Percentiles rank a stretch among this genome's conserved stretches.
phyloP scores from a whole-genome alignment of 2,888 invertebrate genomes.

The Cryptophagus acutangulus region DNA sequence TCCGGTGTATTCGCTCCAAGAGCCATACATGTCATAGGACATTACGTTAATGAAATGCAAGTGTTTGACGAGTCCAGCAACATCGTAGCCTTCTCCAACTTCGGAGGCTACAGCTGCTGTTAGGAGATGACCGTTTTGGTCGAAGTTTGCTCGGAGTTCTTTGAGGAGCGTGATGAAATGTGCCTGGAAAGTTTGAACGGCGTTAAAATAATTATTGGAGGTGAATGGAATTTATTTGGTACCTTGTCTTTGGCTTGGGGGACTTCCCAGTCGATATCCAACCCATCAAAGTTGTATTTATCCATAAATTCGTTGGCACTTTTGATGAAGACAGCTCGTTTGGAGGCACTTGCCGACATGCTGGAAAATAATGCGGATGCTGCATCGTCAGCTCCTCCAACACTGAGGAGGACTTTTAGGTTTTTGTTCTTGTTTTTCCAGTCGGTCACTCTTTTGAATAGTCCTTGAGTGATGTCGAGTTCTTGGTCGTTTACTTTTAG shows the following conservation, averaged over 20 bases:
- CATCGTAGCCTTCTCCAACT: conserved; percentile 28
- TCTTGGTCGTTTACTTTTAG: conserved; percentile 24
- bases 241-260: conserved; percentile 27
- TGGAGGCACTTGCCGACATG: conserved; percentile 23
- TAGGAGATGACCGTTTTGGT: conserved; percentile 23
- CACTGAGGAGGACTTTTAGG: conserved; percentile 30
- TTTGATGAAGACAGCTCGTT: conserved; percentile 26
- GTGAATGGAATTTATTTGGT: neutral
- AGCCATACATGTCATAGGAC: conserved; percentile 15
- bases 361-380: conserved; percentile 25
- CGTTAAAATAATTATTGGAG: too few species aligned
- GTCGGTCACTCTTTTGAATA: conserved; percentile 25
- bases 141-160: conserved; percentile 20
- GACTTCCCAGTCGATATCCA: conserved; percentile 35
- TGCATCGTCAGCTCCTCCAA: conserved; percentile 31
- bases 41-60: conserved; percentile 3
- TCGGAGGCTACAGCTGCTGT: conserved; percentile 26
- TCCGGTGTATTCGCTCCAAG: conserved; percentile 61
- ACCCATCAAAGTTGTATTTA: conserved; percentile 31
- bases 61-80: conserved; percentile 13
- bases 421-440: conserved; percentile 30
- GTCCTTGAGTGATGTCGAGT: conserved; percentile 19
- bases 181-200: too few species aligned
- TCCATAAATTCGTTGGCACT: conserved; percentile 27
- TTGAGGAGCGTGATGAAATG: conserved; percentile 23